Evolutionary conservation across 2,797 vertebrate species (phyloP).

Genomic region (Rhadinocentrus ornatus): DNA sequence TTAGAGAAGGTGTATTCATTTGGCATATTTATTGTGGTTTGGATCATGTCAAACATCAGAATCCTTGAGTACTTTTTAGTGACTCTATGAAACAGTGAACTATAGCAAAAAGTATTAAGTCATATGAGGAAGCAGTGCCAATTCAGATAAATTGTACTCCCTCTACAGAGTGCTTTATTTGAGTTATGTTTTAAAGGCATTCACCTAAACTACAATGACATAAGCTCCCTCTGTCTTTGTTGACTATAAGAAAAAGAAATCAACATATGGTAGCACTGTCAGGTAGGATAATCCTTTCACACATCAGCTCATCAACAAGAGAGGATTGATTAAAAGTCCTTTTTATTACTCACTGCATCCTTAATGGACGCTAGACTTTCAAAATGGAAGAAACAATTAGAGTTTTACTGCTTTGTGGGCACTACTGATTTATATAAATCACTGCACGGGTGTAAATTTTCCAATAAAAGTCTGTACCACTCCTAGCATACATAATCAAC

Average conservation of each 20-base stretch:
- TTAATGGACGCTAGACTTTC: slow-evolving; percentile 87
- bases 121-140: slow-evolving; percentile 16
- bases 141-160: slow-evolving; percentile 20
- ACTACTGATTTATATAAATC: slow-evolving; percentile 88
- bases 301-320: slow-evolving; percentile 85
- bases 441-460: slow-evolving; percentile 85
- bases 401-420: slow-evolving; percentile 87
- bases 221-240: slow-evolving; percentile 58
- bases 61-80: slow-evolving; percentile 3
- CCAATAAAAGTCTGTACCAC: slow-evolving; percentile 82
- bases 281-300: slow-evolving; percentile 78
- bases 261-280: slow-evolving; percentile 77
- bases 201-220: slow-evolving; percentile 50
- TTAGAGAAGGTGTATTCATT: slow-evolving; percentile 2
- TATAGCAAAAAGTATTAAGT: slow-evolving; percentile 17
- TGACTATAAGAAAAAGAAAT: slow-evolving; percentile 70
- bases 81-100: slow-evolving; percentile 2
- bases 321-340: slow-evolving; percentile 88
- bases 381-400: slow-evolving; percentile 88
- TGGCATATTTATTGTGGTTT: slow-evolving; percentile 5
- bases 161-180: slow-evolving; percentile 10
- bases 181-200: slow-evolving; percentile 33
- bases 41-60: background rate
- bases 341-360: slow-evolving; percentile 85
- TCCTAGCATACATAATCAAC: slow-evolving; percentile 85